Evolutionary conservation across 1,140 invertebrate species (phyloP), one percentile per base, ranked within the genome.

Genomic region (Drosophila elegans): DNA sequence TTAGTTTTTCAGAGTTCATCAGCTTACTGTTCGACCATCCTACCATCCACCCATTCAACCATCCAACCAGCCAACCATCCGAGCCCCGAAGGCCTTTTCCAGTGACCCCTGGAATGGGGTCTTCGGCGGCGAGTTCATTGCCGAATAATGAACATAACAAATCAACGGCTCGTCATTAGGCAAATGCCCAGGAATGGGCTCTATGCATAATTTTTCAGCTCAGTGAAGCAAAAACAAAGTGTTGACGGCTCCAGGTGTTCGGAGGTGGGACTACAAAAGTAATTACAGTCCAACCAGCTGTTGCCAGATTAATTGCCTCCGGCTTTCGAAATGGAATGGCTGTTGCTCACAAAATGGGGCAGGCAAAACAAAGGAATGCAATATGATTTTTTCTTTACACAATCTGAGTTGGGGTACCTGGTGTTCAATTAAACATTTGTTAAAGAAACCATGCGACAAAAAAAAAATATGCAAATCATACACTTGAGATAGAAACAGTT

Each of bases 61-160:
- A 6, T 32, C 29, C 29, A 7, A 38, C 34, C 54, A 21, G 1
- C 29, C 29, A 6, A 32, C 29, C 29, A 6, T 32, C 4, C 29
- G 29, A 38, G 29, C 54, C 56, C 41, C 48, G 2, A 13, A 34
- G 51, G 51, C n/a, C 21, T 21, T 34, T 38, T 46, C 46, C 27
- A 1, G 25, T 46, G 44, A 25, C 44, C 46, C 29, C 29, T 27
- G 46, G 61, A 67, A 51, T 34, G 48, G 46, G 21, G 21, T 63
- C 48, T 34, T 38, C 13, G 32, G 34, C 53, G 29, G 34, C 42
- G 57, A 32, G 13, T 74, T 75, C 73, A 66, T 51, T 63, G 49
- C 42, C 64, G 68, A 81, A 88, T 86, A 86, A 88, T 86, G 82
- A 86, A 86, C 83, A 82, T 78, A 80, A 86, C 82, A 86, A 86